Percentiles rank a stretch among this genome's conserved stretches.
Conservation (phyloP, 2,113 vertebrate species). For the Dasyurus viverrinus region DNA sequence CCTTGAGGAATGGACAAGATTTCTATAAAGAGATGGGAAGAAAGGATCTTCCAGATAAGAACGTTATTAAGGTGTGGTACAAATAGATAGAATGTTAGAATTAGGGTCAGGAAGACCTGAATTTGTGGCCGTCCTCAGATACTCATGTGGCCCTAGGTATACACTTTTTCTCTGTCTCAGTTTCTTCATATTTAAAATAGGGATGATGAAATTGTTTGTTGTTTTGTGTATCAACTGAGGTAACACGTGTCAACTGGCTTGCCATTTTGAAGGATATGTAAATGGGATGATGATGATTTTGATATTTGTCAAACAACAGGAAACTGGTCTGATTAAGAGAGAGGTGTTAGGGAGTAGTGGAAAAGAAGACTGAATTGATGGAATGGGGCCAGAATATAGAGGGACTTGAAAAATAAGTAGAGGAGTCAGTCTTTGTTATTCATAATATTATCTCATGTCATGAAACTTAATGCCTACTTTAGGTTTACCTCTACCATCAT, state of each 20-base stretch:
- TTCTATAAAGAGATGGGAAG: not conserved
- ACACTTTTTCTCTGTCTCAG: not conserved
- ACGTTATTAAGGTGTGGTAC: not conserved
- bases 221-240: not conserved
- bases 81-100: not conserved
- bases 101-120: not conserved
- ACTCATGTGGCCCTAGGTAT: not conserved
- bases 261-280: not conserved
- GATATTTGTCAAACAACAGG: not conserved
- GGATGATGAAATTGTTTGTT: not conserved
- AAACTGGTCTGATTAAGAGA: not conserved
- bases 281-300: not conserved
- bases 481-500: not conserved
- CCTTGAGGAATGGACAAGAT: not conserved
- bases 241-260: not conserved
- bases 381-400: not conserved
- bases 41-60: not conserved
- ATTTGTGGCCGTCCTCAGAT: not conserved
- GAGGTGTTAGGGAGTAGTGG: not conserved
- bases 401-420: not conserved
- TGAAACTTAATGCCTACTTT: not conserved
- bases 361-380: fast-evolving
- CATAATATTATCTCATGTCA: not conserved
- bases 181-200: not conserved
- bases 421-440: not conserved